These are phyloP conservation scores for Uloborus plumipes DNA, from an alignment of 2,888 invertebrate species.

Conservation along the genomic window DNA sequence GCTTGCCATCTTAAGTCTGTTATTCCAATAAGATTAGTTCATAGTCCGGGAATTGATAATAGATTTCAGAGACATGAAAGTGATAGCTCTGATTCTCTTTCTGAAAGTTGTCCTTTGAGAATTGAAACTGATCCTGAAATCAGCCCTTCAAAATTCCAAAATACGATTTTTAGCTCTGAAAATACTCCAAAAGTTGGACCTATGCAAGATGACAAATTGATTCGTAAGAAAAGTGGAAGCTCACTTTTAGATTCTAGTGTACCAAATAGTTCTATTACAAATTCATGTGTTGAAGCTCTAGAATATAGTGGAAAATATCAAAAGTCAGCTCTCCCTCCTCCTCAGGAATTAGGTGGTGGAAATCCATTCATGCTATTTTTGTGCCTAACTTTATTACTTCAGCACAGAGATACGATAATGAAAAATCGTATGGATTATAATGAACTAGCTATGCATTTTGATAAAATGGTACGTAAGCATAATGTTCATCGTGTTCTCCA, in stretches of 20 bases:
- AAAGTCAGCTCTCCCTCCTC: conserved; percentile 79
- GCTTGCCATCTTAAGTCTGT: conserved; percentile 65
- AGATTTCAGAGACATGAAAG: conserved; percentile 52
- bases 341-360: conserved; percentile 89
- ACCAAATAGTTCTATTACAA: conserved; percentile 71
- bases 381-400: conserved; percentile 89
- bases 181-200: conserved; percentile 56
- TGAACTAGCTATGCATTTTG: conserved; percentile 98
- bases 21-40: conserved; percentile 66
- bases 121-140: conserved; percentile 52
- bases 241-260: conserved; percentile 37
- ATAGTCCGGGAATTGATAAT: conserved; percentile 60
- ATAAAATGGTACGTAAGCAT: conserved; percentile 96
- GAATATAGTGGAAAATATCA: conserved; percentile 68
- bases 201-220: conserved; percentile 29
- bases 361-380: conserved; percentile 98
- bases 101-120: conserved; percentile 54
- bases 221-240: conserved; percentile 23
- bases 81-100: conserved; percentile 64
- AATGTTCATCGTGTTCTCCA: conserved; percentile 91
- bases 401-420: conserved; percentile 93
- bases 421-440: conserved; percentile 94
- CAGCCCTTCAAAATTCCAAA: conserved; percentile 23
- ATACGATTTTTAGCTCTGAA: conserved; percentile 29
- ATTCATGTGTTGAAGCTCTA: conserved; percentile 77